Conservation (phyloP, 35 echinoderm and acorn worm species). For the Diadema setosum region DNA sequence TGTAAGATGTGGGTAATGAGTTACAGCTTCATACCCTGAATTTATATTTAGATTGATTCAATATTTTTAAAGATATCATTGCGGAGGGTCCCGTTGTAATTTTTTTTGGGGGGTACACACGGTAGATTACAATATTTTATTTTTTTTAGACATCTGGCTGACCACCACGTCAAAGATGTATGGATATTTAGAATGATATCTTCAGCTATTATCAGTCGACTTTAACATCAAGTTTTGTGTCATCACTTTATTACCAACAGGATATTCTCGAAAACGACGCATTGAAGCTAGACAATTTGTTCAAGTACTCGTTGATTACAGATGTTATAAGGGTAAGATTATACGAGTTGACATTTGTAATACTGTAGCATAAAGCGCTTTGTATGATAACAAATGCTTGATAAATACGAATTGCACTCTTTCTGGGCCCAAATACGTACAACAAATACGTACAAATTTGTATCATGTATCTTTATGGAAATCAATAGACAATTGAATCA, state of each 20-base stretch:
- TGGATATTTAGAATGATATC: background rate
- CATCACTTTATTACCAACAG: background rate
- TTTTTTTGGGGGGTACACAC: background rate
- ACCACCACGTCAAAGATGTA: background rate
- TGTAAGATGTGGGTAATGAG: too few species aligned
- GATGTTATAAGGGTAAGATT: slow-evolving; percentile 57
- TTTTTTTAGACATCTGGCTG: background rate
- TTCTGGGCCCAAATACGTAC: too few species aligned
- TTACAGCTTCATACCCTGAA: too few species aligned
- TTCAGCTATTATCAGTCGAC: background rate
- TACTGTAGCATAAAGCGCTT: background rate
- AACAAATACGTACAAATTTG: background rate
- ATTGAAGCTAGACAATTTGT: slow-evolving; percentile 63
- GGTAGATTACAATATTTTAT: background rate
- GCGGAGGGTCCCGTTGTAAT: background rate
- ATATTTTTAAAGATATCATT: background rate
- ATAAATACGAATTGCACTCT: background rate
- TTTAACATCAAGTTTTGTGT: background rate
- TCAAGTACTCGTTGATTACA: slow-evolving; percentile 62
- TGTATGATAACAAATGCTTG: background rate
- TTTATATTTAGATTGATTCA: too few species aligned
- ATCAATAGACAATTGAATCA: background rate
- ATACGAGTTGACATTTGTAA: background rate
- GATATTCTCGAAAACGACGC: slow-evolving; percentile 82
- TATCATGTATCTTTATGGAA: background rate